Base-by-base conservation (phyloP, 2,113 vertebrate species). In the Agapornis roseicollis region DNA sequence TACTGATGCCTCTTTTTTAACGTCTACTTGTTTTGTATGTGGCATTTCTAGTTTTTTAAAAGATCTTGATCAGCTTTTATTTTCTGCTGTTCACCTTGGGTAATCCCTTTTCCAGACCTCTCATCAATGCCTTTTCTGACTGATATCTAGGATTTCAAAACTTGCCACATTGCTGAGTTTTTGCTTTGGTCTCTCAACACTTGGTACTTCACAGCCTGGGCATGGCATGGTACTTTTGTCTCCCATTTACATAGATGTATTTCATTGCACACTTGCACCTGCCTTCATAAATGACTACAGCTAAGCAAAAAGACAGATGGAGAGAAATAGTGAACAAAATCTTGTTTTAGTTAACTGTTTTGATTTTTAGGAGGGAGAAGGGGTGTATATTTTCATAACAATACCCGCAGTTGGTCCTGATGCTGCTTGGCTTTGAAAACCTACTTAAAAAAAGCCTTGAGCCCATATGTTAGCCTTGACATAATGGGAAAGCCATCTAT, bases 171-270 rank as follows among this genome's bases (percentile, higher is more conserved):
- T 53, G 52, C 24, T 1, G 3, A 17, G 42, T 42, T 42, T 71
- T 23, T 85, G 15, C 58, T 66, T 79, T 1, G 2, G 33, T 64
- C 25, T 80, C 8, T 93, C 61, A 50, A 33, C 58, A 55, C 7
- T 33, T 72, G 33, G 16, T 83, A 33, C 53, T 78, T 31, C 60
- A 24, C 35, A 50, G 0, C 7, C 29, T 49, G 80, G 35, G 27
- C 23, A 6, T 46, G 11, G 46, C 1, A 1, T 60, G 46, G 9
- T 74, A n/a, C 18, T 8, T 0, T 12, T 79, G 65, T 17, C 35
- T 89, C 16, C 49, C 39, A 17, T 10, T 52, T 49, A 15, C 1
- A 4, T n/a, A 58, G 22, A 50, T 23, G 55, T n/a, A 58, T 80
- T 80, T 82, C 10, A 2, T 55, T 77, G 46, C 41, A 25, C 6